Conservation (phyloP, 2,797 vertebrate genomes). For the Ataeniobius toweri region DNA sequence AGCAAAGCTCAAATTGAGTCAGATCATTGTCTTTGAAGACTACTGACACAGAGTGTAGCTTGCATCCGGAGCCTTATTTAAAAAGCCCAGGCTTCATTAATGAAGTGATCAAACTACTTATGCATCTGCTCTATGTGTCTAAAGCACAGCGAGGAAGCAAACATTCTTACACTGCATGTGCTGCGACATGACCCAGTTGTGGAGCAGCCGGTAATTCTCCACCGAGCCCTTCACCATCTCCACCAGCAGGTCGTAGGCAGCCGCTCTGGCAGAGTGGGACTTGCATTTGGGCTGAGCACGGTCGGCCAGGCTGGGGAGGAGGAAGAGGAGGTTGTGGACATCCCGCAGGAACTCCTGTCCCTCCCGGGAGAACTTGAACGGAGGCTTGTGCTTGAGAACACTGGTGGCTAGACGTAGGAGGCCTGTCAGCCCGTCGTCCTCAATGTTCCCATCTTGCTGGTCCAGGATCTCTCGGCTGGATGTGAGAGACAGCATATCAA, state of each 20-base stretch:
- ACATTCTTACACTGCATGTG: conserved; percentile 93
- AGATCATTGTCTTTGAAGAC: conserved; percentile 34
- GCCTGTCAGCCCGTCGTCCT: conserved; percentile 96
- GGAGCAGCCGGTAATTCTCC: conserved; percentile 96
- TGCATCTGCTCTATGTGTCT: too few species aligned
- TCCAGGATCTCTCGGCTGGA: conserved; percentile 95
- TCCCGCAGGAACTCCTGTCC: conserved; percentile 98
- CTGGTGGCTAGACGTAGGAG: conserved; percentile 93
- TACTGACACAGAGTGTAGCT: conserved; percentile 53
- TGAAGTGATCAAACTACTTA: too few species aligned
- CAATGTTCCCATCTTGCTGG: conserved; percentile 92
- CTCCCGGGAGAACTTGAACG: conserved; percentile 97
- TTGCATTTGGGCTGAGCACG: conserved; percentile 97
- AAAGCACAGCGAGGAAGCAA: too few species aligned
- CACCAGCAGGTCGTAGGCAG: conserved; percentile 96
- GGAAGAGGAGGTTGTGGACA: conserved; percentile 95
- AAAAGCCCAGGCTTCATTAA: background rate
- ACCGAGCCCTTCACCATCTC: conserved; percentile 97
- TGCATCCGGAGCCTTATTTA: background rate
- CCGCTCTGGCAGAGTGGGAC: conserved; percentile 93
- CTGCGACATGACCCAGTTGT: conserved; percentile 99
- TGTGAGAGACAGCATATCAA: background rate
- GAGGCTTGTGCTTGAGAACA: conserved; percentile 97
- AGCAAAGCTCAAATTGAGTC: conserved; percentile 49
- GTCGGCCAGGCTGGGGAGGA: conserved; percentile 95